A percentile compares a stretch with the other conserved stretches of the same genome.
phyloP scores from a whole-genome alignment of 2,113 vertebrate species.

The Callithrix jacchus region DNA sequence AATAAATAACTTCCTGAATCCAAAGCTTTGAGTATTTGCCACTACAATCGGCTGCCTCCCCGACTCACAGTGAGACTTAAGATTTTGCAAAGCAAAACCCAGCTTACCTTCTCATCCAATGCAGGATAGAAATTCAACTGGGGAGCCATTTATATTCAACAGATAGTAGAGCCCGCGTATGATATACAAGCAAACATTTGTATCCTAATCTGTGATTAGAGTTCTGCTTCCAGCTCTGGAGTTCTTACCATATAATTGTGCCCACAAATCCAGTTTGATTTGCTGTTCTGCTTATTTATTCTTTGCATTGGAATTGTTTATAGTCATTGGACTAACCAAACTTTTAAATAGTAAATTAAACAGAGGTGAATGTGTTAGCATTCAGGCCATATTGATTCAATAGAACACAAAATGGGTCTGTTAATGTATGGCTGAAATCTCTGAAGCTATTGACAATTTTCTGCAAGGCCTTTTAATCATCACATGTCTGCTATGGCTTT shows the following conservation, averaged over 20 bases:
- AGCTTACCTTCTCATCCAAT: neutral
- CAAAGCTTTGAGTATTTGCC: neutral
- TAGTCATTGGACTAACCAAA: neutral
- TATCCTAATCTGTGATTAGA: slow-evolving; percentile 2
- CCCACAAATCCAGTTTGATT: slow-evolving; percentile 41
- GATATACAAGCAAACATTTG: neutral
- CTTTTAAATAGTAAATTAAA: slow-evolving; percentile 65
- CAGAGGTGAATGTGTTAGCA: neutral
- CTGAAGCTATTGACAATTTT: slow-evolving; percentile 48
- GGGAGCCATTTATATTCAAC: neutral
- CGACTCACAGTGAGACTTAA: neutral
- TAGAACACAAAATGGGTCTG: neutral
- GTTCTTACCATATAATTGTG: slow-evolving; percentile 6
- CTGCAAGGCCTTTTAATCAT: slow-evolving; percentile 55
- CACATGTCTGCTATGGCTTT: neutral
- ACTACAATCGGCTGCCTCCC: neutral
- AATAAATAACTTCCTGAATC: neutral
- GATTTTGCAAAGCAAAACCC: neutral
- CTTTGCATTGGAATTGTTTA: slow-evolving; percentile 47
- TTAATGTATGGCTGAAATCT: slow-evolving; percentile 15
- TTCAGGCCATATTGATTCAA: neutral
- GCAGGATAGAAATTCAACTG: neutral
- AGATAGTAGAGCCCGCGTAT: neutral
- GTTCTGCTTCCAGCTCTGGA: neutral
- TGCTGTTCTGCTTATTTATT: slow-evolving; percentile 48